Conservation (phyloP, 2,113 vertebrate genomes). For the Cyphomyrus discorhynchus region DNA sequence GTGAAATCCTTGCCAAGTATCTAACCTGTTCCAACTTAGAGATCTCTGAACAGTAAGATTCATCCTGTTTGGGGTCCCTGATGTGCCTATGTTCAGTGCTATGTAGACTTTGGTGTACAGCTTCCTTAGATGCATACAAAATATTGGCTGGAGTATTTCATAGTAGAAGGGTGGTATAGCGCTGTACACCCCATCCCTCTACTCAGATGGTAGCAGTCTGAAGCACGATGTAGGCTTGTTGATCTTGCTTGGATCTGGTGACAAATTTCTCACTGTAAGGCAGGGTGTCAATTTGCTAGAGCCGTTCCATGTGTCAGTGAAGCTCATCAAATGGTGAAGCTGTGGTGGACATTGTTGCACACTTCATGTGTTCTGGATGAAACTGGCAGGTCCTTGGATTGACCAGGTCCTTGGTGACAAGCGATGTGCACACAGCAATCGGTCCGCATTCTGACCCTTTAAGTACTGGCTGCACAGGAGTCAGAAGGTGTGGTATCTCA, state of each 20-base stretch:
- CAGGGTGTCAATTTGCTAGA: background rate
- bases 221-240: background rate
- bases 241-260: background rate
- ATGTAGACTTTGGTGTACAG: background rate
- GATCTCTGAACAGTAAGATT: slow-evolving; percentile 8
- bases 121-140: background rate
- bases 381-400: background rate
- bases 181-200: background rate
- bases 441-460: background rate
- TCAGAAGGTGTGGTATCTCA: background rate
- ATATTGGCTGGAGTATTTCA: background rate
- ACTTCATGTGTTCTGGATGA: background rate
- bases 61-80: background rate
- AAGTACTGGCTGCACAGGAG: background rate
- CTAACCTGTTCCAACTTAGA: background rate
- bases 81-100: background rate
- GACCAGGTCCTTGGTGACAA: background rate
- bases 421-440: background rate
- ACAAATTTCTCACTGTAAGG: background rate
- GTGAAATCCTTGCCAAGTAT: background rate
- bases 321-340: background rate
- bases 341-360: background rate
- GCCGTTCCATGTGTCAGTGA: background rate
- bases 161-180: slow-evolving; percentile 1
- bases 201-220: background rate